Evolutionary conservation across 2,888 invertebrate genomes (phyloP).

Genomic region (Hecatera dysodea): DNA sequence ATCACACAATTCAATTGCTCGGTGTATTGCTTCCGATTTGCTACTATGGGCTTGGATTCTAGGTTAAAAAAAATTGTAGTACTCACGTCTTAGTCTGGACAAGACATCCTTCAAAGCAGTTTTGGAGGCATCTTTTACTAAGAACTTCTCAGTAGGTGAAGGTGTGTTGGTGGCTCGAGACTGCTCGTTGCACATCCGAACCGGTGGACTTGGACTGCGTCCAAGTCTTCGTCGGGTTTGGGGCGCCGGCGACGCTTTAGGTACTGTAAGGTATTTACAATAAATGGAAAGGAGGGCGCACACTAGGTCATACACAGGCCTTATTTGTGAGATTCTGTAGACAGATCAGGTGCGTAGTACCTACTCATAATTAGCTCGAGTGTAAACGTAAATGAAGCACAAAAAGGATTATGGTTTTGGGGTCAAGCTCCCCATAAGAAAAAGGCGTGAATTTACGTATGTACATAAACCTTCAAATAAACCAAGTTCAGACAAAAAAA

Average conservation of each 20-base stretch:
- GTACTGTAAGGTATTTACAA: constrained; percentile 49
- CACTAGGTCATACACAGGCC: too few relatives aligned
- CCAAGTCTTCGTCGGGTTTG: constrained; percentile 81
- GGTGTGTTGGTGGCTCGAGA: constrained; percentile 83
- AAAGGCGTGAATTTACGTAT: too few relatives aligned
- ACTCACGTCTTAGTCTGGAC: constrained; percentile 82
- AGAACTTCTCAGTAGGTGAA: constrained; percentile 63
- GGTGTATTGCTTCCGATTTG: neutral
- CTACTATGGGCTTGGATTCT: neutral
- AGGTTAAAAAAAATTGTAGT: neutral
- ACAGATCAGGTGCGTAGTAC: neutral
- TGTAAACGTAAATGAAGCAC: neutral
- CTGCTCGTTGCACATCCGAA: constrained; percentile 71
- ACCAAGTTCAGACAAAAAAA: too few relatives aligned
- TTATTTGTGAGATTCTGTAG: neutral
- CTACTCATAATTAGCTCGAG: neutral
- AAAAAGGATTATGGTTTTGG: neutral
- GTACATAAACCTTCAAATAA: too few relatives aligned
- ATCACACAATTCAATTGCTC: neutral
- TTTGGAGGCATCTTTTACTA: constrained; percentile 73
- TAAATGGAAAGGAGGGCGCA: neutral
- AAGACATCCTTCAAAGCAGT: constrained; percentile 76
- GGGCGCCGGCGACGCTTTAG: constrained; percentile 67
- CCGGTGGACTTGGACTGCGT: constrained; percentile 85
- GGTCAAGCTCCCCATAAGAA: too few relatives aligned